Percentiles rank a stretch among this genome's conserved stretches.
phyloP scores from a whole-genome alignment of 1,140 invertebrate genomes.

The Drosophila sulfurigaster region DNA sequence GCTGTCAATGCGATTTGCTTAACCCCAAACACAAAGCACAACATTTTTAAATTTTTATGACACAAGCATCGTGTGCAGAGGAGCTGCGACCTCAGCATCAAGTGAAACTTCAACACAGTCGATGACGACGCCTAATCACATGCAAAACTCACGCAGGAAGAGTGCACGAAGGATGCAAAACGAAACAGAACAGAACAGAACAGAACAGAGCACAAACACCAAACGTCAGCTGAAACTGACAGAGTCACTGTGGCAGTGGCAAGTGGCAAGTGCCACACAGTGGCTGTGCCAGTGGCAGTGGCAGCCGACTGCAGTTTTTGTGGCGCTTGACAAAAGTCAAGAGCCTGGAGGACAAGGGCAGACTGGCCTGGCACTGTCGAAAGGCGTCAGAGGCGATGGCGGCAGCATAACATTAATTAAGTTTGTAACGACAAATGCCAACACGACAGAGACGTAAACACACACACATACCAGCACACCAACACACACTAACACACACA shows the following conservation, averaged over 20 bases:
- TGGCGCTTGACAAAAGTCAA: conserved; percentile 61
- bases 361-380: conserved; percentile 13
- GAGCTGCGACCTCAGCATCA: conserved; percentile 23
- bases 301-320: conserved; percentile 52
- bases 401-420: conserved; percentile 75
- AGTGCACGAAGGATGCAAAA: neutral
- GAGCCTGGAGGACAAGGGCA: conserved; percentile 59
- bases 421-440: conserved; percentile 74
- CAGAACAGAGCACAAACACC: conserved; percentile 40
- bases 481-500: conserved; percentile 14
- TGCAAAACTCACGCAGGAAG: conserved; percentile 41
- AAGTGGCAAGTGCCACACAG: conserved; percentile 13
- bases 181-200: neutral
- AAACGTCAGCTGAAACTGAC: conserved; percentile 65
- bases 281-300: conserved; percentile 28
- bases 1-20: conserved; percentile 48
- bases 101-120: conserved; percentile 30
- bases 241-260: conserved; percentile 42
- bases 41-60: conserved; percentile 40
- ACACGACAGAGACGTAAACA: conserved; percentile 61
- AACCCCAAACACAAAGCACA: conserved; percentile 37
- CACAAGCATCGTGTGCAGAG: conserved; percentile 2
- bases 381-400: conserved; percentile 49
- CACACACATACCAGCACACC: conserved; percentile 2
- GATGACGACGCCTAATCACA: conserved; percentile 50